Conservation (phyloP, 2,888 invertebrate species). For the Mythimna ferrago region DNA sequence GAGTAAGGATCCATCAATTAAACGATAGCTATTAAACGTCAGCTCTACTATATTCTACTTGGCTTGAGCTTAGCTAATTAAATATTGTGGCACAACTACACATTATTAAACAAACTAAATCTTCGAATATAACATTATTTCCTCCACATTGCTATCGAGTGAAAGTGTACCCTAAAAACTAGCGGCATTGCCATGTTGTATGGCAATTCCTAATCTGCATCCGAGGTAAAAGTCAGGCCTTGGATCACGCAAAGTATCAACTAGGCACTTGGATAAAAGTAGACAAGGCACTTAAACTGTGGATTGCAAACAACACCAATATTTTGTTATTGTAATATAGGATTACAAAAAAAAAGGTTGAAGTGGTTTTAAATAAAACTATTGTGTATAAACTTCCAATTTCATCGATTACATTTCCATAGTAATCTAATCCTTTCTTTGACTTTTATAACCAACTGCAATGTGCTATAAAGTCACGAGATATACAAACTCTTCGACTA, state of each 20-base stretch:
- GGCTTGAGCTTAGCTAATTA: no score
- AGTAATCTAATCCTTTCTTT: constrained; percentile 43
- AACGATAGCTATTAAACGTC: neutral
- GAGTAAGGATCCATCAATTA: neutral
- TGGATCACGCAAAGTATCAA: no score
- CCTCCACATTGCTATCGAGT: no score
- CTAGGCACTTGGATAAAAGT: no score
- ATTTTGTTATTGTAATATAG: neutral
- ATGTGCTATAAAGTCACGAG: constrained; percentile 26
- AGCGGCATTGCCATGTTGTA: no score
- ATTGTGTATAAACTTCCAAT: constrained; percentile 30
- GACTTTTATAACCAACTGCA: constrained; percentile 40
- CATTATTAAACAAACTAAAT: no score
- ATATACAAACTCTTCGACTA: constrained; percentile 11
- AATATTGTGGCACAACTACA: no score
- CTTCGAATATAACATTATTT: no score
- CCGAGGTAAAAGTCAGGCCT: no score
- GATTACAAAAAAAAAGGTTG: neutral
- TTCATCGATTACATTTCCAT: constrained; percentile 29
- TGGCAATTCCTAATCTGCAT: no score
- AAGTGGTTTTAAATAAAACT: constrained; percentile 18
- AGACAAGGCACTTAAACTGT: neutral
- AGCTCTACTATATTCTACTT: neutral
- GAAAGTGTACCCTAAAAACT: no score
- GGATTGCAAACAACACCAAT: neutral